A percentile compares a stretch with the other conserved stretches of the same genome.
Evolutionary conservation across 1,140 invertebrate species (phyloP).

Genomic region (Pygmarrhopalites habei): DNA sequence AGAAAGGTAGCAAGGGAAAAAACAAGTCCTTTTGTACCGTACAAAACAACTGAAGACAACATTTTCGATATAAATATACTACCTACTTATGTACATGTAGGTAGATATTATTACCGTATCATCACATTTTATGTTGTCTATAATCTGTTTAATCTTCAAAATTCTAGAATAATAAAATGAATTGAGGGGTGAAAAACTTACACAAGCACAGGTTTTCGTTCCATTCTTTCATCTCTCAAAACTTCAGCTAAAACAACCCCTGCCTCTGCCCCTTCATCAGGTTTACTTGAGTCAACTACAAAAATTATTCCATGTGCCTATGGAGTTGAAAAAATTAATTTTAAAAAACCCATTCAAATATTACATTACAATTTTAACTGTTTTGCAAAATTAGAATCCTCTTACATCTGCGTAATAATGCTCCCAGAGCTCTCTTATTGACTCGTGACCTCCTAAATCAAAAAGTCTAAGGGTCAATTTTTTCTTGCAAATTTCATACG

Average conservation of each 20-base stretch:
- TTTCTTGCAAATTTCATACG: conserved; percentile 13
- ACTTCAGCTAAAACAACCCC: conserved; percentile 17
- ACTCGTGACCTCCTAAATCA: conserved; percentile 21
- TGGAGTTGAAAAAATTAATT: background rate
- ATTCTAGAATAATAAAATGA: too few relatives aligned
- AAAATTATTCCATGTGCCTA: conserved; percentile 23
- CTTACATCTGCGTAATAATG: conserved; percentile 27
- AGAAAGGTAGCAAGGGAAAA: too few relatives aligned
- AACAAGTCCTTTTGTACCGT: too few relatives aligned
- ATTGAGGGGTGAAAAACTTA: too few relatives aligned
- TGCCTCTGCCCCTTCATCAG: conserved; percentile 13
- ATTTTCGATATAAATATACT: too few relatives aligned
- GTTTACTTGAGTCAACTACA: conserved; percentile 21
- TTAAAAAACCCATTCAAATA: too few relatives aligned
- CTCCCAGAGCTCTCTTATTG: conserved; percentile 22
- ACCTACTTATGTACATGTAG: too few relatives aligned
- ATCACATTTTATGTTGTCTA: too few relatives aligned
- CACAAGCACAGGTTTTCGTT: conserved; percentile 23
- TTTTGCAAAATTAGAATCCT: background rate
- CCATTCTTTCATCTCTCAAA: conserved; percentile 11
- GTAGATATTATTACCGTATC: too few relatives aligned
- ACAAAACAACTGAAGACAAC: too few relatives aligned
- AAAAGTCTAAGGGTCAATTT: conserved; percentile 15
- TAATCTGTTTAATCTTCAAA: too few relatives aligned
- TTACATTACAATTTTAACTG: background rate